Percentiles rank a stretch among this genome's conserved stretches.
These are phyloP conservation scores for Didymodactylos carnosus DNA, from an alignment of 2,888 invertebrate genomes.

Conservation along the genomic window DNA sequence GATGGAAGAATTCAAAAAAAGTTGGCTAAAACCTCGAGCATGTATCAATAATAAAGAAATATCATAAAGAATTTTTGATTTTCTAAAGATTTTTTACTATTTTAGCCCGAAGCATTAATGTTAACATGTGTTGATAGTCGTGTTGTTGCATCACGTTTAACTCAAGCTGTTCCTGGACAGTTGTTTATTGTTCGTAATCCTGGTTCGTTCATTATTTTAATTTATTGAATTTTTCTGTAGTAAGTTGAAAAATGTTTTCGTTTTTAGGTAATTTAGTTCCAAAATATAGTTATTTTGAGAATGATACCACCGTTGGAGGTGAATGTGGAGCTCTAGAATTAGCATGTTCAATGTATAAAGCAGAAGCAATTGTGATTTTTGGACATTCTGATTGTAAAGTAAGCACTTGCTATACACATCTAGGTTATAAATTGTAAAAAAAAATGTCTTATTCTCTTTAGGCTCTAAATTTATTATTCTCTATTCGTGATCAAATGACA, in stretches of 20 bases:
- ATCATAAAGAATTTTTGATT: background rate
- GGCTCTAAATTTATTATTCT: constrained; percentile 77
- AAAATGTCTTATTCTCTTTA: constrained; percentile 21
- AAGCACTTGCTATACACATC: no score
- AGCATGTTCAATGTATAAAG: constrained; percentile 71
- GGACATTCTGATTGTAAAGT: constrained; percentile 91
- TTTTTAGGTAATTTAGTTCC: constrained; percentile 64
- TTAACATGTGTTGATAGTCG: constrained; percentile 95
- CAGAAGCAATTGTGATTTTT: constrained; percentile 75
- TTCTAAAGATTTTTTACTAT: constrained; percentile 20
- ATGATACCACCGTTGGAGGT: constrained; percentile 64
- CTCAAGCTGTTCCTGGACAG: constrained; percentile 81
- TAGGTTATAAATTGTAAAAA: background rate
- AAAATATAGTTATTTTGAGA: constrained; percentile 60
- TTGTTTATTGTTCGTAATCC: constrained; percentile 95
- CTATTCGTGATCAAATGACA: constrained; percentile 50
- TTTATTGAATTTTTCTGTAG: background rate
- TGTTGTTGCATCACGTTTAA: constrained; percentile 83
- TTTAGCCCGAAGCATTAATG: constrained; percentile 81
- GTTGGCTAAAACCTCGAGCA: background rate
- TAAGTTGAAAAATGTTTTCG: no score
- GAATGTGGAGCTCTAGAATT: constrained; percentile 87
- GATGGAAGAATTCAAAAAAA: constrained; percentile 8
- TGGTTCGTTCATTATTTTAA: constrained; percentile 39
- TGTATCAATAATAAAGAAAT: background rate